phyloP scores from a whole-genome alignment of 2,113 vertebrate genomes.

The Panthera uncia region DNA sequence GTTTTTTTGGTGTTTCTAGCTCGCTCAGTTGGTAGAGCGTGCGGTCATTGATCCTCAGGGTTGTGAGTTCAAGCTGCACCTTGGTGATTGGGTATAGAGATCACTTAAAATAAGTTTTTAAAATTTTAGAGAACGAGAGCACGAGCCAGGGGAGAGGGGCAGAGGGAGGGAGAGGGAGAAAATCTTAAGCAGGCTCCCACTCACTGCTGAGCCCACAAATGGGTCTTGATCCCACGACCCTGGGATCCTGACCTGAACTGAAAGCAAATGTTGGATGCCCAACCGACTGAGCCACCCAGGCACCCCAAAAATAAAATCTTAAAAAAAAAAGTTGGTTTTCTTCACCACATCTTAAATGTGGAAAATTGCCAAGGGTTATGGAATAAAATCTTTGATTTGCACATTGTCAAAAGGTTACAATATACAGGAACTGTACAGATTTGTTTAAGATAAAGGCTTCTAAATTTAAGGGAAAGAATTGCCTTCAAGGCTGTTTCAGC shows the following conservation, averaged over 20 bases:
- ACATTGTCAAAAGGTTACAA: slow-evolving; percentile 55
- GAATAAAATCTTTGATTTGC: slow-evolving; percentile 77
- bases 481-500: slow-evolving; percentile 37
- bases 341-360: slow-evolving; percentile 76
- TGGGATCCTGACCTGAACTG: too few relatives aligned
- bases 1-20: slow-evolving; percentile 53
- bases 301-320: background rate
- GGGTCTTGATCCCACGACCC: too few relatives aligned
- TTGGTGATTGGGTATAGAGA: too few relatives aligned
- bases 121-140: too few relatives aligned
- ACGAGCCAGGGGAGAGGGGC: too few relatives aligned
- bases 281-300: too few relatives aligned
- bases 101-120: too few relatives aligned
- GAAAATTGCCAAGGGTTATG: slow-evolving; percentile 67
- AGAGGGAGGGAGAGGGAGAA: too few relatives aligned
- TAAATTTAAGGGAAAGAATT: slow-evolving; percentile 53
- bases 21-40: background rate
- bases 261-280: too few relatives aligned
- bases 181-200: too few relatives aligned
- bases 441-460: slow-evolving; percentile 72
- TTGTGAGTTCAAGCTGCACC: background rate
- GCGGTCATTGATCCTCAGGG: background rate
- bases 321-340: slow-evolving; percentile 71
- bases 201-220: too few relatives aligned
- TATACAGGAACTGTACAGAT: slow-evolving; percentile 35